Percentiles rank a stretch among this genome's conserved stretches.
These are phyloP conservation scores for Pomatorhinus ruficollis DNA, from an alignment of 2,113 vertebrate species.

Conservation along the genomic window DNA sequence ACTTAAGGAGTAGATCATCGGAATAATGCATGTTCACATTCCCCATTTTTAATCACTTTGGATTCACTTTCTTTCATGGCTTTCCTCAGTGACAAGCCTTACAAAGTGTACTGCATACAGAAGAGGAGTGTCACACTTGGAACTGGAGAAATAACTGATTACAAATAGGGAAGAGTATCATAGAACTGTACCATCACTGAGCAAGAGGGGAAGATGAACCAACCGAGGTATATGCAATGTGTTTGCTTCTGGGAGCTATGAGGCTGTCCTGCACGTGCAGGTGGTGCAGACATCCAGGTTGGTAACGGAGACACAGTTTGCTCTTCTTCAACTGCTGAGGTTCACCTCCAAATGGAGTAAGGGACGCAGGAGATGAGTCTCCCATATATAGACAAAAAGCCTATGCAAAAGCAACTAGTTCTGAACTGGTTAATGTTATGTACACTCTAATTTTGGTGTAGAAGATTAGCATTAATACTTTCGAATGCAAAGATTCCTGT, in stretches of 20 bases:
- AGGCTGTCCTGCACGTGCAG: not conserved
- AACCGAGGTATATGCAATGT: fast-evolving
- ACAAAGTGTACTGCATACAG: not conserved
- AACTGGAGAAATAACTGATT: not conserved
- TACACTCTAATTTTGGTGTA: not conserved
- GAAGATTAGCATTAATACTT: not conserved
- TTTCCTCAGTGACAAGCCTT: not conserved
- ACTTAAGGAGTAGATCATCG: not conserved
- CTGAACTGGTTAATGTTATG: not conserved
- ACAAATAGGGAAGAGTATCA: not conserved
- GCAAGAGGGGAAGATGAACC: not conserved
- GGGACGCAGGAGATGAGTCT: not conserved
- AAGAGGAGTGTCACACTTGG: not conserved
- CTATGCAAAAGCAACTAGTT: not conserved
- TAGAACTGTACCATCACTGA: not conserved
- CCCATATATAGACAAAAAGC: not conserved
- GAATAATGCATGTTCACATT: not conserved
- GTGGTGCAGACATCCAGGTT: not conserved
- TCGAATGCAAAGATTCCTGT: not conserved
- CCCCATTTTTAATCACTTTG: not conserved
- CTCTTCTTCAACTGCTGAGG: not conserved
- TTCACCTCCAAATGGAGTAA: not conserved
- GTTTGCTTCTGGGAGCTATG: not conserved
- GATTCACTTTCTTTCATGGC: not conserved
- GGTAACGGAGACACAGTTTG: not conserved